Base-by-base conservation (phyloP, 1,140 invertebrate genomes). In the Drosophila varians region DNA sequence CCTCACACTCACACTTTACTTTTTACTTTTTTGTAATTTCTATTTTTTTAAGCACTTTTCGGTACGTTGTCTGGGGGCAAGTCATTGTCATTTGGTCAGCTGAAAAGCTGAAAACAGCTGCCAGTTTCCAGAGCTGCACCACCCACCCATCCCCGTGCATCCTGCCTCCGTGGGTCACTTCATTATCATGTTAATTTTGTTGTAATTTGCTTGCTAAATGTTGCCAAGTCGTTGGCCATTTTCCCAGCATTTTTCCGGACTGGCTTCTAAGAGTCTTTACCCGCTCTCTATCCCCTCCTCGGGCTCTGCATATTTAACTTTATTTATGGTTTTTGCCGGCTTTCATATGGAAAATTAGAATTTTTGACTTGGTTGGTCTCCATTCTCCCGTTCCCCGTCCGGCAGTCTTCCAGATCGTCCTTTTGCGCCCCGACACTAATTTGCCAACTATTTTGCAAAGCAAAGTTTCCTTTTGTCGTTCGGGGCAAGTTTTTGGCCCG, bases 131-230 rank as follows among this genome's bases (percentile, higher is more conserved):
- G 48, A 43, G 16, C 5, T 23, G 18, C 52, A 9, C 60, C 38
- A 28, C 23, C 34, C 14, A 9, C 21, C 53, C 42, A 28, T 57
- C 56, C 55, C 31, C 25, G 16, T 11, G 5, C 12, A 12, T 7
- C 36, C 36, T 7, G 12, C 4, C 36, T 14, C 14, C 36, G 6
- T 42, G 60, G 46, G 57, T 46, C 83, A 88, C 77, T 87, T 87
- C 83, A 87, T 87, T 87, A 87, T 87, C 82, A 87, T 87, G 82
- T 87, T 87, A 87, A 87, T 87, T 87, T 87, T 87, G 82, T 87
- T 82, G 82, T 87, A 87, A 87, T 87, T 87, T 87, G 82, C 83
- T 77, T 87, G 82, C 82, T 87, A 87, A 87, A 87, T 87, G 82
- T 87, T 87, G 82, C 82, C 82, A 87, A 87, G 73, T 75, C 80